Evolutionary conservation across 2,113 vertebrate genomes (phyloP).

Genomic region (Aythya baeri): DNA sequence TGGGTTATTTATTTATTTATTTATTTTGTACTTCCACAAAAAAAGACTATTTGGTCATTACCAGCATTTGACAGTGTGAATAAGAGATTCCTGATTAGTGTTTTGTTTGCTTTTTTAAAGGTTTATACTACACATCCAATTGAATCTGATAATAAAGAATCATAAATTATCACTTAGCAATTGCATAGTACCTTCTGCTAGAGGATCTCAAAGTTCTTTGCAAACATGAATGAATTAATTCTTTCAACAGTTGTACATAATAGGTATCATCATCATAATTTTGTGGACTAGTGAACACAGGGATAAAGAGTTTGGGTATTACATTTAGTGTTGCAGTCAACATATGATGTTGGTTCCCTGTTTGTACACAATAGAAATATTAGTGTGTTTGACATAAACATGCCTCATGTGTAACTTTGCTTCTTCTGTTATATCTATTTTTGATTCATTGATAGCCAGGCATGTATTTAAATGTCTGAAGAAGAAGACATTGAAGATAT

Average conservation of each 20-base stretch:
- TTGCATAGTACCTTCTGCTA: constrained; percentile 27
- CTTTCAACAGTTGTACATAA: background rate
- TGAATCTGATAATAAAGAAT: constrained; percentile 33
- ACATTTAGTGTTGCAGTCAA: constrained; percentile 4
- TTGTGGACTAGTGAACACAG: constrained; percentile 7
- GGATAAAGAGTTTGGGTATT: background rate
- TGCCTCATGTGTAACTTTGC: background rate
- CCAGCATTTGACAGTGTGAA: constrained; percentile 64
- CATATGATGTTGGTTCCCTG: background rate
- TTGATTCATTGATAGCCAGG: background rate
- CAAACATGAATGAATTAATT: constrained; percentile 59
- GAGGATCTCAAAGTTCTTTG: constrained; percentile 24
- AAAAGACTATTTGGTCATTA: constrained; percentile 66
- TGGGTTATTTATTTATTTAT: constrained; percentile 23
- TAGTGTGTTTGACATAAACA: constrained; percentile 28
- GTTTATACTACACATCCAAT: constrained; percentile 30
- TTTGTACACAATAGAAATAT: background rate
- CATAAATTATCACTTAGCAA: constrained; percentile 44
- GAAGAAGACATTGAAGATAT: background rate
- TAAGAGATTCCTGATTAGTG: constrained; percentile 59
- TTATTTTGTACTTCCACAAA: constrained; percentile 59
- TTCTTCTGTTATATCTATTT: background rate
- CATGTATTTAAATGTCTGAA: background rate
- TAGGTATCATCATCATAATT: constrained; percentile 37
- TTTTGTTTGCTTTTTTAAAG: constrained; percentile 45